A percentile compares a stretch with the other conserved stretches of the same genome.
Evolutionary conservation across 2,797 vertebrate species (phyloP).

Genomic region (Enteromius trimaculatus): DNA sequence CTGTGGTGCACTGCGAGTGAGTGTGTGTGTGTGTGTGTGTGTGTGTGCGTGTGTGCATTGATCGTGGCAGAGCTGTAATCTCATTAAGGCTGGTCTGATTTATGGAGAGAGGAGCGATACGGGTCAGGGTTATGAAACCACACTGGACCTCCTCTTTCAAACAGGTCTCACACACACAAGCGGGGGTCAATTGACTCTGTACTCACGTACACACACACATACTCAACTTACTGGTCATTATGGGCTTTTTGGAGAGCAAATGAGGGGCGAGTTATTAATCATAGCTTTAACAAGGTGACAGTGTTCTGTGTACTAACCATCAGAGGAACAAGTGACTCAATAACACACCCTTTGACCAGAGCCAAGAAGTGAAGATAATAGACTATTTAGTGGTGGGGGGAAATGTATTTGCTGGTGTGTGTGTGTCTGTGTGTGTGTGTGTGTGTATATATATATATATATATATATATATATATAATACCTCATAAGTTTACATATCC

Average conservation of each 20-base stretch:
- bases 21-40: too few species aligned
- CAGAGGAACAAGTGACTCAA: slow-evolving; percentile 7
- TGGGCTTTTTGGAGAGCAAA: slow-evolving; percentile 42
- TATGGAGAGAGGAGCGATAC: slow-evolving; percentile 72
- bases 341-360: neutral
- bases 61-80: slow-evolving; percentile 59
- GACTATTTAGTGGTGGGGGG: neutral
- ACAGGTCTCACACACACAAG: slow-evolving; percentile 64
- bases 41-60: neutral
- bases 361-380: neutral
- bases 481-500: too few species aligned
- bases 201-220: slow-evolving; percentile 57
- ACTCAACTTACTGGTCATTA: slow-evolving; percentile 39
- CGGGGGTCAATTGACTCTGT: slow-evolving; percentile 76
- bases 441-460: too few species aligned
- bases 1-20: neutral
- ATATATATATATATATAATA: too few species aligned
- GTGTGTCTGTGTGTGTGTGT: too few species aligned
- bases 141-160: slow-evolving; percentile 36
- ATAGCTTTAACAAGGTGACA: slow-evolving; percentile 73
- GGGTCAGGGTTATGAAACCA: slow-evolving; percentile 72
- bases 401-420: neutral
- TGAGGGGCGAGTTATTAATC: slow-evolving; percentile 69
- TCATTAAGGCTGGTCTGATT: slow-evolving; percentile 79
- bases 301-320: slow-evolving; percentile 45